Base-by-base conservation (phyloP, 2,888 invertebrate genomes). In the Dicyrtomina minuta region DNA sequence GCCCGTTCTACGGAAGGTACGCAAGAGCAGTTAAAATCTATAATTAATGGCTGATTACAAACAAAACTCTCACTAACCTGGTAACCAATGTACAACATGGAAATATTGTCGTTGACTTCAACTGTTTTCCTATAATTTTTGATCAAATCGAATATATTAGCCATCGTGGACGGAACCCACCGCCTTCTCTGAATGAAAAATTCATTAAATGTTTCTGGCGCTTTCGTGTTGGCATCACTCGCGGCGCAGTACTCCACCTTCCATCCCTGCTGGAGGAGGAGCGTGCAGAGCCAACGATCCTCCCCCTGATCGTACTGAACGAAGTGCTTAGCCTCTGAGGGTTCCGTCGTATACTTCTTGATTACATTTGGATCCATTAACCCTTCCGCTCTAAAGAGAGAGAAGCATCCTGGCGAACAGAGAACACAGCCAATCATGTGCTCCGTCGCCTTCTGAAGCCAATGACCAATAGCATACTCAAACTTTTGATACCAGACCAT, bases 241-340 rank as follows among this genome's bases (percentile, higher is more conserved):
- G 83, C 82, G 5, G 83, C 83, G 5, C 80, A 82, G 70, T 83
- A 83, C 72, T 83, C 83, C 24, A 83, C 82, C 17, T 82, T 79
- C 71, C 81, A 83, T 20, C 85, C 86, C 70, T 84, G 81, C 76
- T 86, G 86, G 20, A 86, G 81, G 0, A 86, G 78, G 13, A 86
- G 79, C 0, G 86, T 86, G 77, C 85, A 85, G 51, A 86, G 79
- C 86, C 86, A 86, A 15, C 86, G 81, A 77, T 86, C 80, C 61
- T 80, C 80, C 1, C 83, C 85, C 79, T 85, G 85, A 80, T 85
- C 85, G 78, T 84, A 86, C 79, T 85, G 85, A 2, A 99, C 96
- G 81, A 96, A 97, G 84, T 99, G 96, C 64, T 93, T 86, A 12
- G 98, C 96, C 83, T 97, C 94, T 62, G 91, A 73, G 1, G 80